Evolutionary conservation across 2,888 invertebrate genomes (phyloP).

Genomic region (Microctonus brassicae): DNA sequence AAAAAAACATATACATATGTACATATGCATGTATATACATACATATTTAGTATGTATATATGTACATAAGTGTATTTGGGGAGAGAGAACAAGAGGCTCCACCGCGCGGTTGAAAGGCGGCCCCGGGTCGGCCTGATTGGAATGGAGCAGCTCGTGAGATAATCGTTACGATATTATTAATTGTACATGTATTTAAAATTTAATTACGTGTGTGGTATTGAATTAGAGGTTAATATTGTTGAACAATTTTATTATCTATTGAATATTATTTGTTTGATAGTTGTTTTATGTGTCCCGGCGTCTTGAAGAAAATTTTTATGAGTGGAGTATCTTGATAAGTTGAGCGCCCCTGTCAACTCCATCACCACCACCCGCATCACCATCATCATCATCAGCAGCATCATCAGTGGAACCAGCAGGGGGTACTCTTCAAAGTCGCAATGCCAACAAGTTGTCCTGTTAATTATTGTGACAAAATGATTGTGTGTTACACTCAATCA

Average conservation of each 20-base stretch:
- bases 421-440: slow-evolving; percentile 9
- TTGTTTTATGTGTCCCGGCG: not conserved
- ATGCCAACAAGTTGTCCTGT: slow-evolving; percentile 37
- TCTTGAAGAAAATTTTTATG: not conserved
- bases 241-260: not conserved
- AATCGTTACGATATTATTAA: slow-evolving; percentile 4
- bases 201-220: not conserved
- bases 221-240: not conserved
- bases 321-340: not conserved
- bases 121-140: not conserved
- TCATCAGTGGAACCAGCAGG: not conserved
- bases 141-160: slow-evolving; percentile 7
- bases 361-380: not conserved
- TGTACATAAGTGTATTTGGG: not conserved
- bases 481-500: slow-evolving; percentile 49
- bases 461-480: slow-evolving; percentile 62
- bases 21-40: not conserved
- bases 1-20: not conserved
- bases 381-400: not conserved
- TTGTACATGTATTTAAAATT: not conserved
- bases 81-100: slow-evolving; percentile 21
- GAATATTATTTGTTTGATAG: not conserved
- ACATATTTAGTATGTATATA: not conserved
- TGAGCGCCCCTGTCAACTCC: not conserved
- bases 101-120: slow-evolving; percentile 26